Percentiles rank a stretch among this genome's conserved stretches.
phyloP scores from a whole-genome alignment of 2,888 invertebrate genomes.

The Trissoscelio sp. region DNA sequence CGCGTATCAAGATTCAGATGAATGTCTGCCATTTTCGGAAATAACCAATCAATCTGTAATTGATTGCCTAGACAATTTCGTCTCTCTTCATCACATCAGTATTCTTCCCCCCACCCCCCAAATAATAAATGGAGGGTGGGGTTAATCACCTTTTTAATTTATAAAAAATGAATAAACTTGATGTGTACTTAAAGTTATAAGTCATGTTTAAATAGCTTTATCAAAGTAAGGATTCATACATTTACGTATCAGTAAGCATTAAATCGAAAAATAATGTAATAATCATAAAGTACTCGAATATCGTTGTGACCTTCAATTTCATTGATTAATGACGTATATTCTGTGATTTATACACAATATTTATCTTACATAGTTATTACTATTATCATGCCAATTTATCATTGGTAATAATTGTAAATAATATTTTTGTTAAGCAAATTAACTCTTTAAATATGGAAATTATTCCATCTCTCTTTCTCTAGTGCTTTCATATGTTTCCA shows the following conservation, averaged over 20 bases:
- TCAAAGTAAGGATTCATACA: not conserved
- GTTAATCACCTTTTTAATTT: too few species aligned
- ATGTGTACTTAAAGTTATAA: too few species aligned
- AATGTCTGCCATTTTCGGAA: constrained; percentile 68
- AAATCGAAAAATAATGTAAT: constrained; percentile 43
- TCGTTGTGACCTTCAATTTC: constrained; percentile 47
- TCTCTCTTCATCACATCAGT: constrained; percentile 35
- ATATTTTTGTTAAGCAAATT: too few species aligned
- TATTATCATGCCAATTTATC: not conserved
- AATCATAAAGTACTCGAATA: constrained; percentile 40
- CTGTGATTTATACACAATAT: constrained; percentile 21
- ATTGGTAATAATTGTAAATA: too few species aligned
- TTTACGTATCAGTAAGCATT: constrained; percentile 1
- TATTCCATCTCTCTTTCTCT: too few species aligned
- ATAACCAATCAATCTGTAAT: constrained; percentile 68
- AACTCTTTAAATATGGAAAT: too few species aligned
- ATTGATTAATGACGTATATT: constrained; percentile 54
- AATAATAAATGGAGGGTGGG: too few species aligned
- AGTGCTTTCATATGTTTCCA: too few species aligned
- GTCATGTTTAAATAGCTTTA: not conserved
- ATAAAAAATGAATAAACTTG: too few species aligned
- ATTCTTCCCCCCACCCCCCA: too few species aligned
- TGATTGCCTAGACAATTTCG: constrained; percentile 63
- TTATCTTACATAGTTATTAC: constrained; percentile 28
- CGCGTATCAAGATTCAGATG: constrained; percentile 57